A percentile compares a stretch with the other conserved stretches of the same genome.
Conservation (phyloP, 2,797 vertebrate species). For the Pempheris klunzingeri region DNA sequence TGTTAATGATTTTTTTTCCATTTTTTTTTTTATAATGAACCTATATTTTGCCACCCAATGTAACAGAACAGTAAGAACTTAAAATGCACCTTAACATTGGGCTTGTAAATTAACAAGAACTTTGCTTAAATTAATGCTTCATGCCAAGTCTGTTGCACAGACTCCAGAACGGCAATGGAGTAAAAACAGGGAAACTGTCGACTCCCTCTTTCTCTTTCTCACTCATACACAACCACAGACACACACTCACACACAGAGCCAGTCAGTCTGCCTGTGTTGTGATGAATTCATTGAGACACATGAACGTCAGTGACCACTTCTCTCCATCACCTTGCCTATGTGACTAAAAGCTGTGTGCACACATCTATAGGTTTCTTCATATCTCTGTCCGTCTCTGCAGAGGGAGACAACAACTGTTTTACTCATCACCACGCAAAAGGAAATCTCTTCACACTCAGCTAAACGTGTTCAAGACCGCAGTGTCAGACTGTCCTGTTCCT, state of each 20-base stretch:
- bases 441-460: slow-evolving; percentile 48
- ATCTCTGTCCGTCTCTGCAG: slow-evolving; percentile 40
- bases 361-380: slow-evolving; percentile 44
- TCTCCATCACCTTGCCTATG: slow-evolving; percentile 35
- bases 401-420: slow-evolving; percentile 39
- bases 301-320: slow-evolving; percentile 54
- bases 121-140: neutral
- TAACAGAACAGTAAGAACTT: neutral
- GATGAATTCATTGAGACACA: slow-evolving; percentile 69
- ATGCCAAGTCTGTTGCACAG: neutral
- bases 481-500: slow-evolving; percentile 40
- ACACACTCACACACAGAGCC: neutral
- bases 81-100: neutral
- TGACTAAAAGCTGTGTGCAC: slow-evolving; percentile 54
- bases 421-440: slow-evolving; percentile 50
- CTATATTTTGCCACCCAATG: neutral
- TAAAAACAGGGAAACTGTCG: slow-evolving; percentile 7
- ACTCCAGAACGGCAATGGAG: neutral
- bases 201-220: neutral
- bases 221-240: neutral
- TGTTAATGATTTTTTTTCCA: neutral
- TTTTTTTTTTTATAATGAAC: too few relatives aligned
- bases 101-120: neutral
- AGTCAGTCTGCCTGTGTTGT: slow-evolving; percentile 46
- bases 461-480: slow-evolving; percentile 9